Base-by-base conservation (phyloP, 2,888 invertebrate genomes). In the Melinaea marsaeus region DNA sequence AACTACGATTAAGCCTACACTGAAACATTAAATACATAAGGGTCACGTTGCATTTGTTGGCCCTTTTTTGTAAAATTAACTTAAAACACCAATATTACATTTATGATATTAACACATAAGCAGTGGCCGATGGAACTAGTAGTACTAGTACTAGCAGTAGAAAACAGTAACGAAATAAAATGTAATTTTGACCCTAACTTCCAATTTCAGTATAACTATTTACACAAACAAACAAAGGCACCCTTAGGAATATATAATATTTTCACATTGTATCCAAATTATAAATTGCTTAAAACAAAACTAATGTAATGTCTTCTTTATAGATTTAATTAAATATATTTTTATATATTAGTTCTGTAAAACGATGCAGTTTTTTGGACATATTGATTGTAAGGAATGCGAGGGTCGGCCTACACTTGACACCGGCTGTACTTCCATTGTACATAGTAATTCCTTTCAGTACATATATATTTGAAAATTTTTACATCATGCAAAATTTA, bases 331-430 rank as follows among this genome's bases (percentile, higher is more conserved):
- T 42, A 42, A 9, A 42, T 42, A 42, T 42, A 42, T 3, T 11
- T 6, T 42, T 51, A 51, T 32, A 51, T 2, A 48, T 13, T 13
- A 48, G n/a, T 48, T 51, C 22, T 9, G 32, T 32, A 3, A 22
- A 22, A 32, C 11, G 32, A 22, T 32, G 6, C 32, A 51, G 32
- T 51, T 32, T 9, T 32, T 7, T 5, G 32, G 46, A 57, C 56
- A 56, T 57, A 42, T 22, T 22, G 22, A 22, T 22, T 64, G 61
- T 57, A 32, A 64, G 70, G 68, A 70, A 70, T 70, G 68, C 68
- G 54, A 62, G 65, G 67, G 65, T 62, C 37, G 55, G 58, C 61
- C 62, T 67, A 65, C 47, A 67, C 57, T 54, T 58, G 45, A 60
- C 51, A 60, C 55, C 57, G 62, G 61, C 55, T 62, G 57, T 57